Percentiles rank a stretch among this genome's conserved stretches.
These are phyloP conservation scores for Rafetus swinhoei DNA, from an alignment of 2,113 vertebrate species.

Conservation along the genomic window DNA sequence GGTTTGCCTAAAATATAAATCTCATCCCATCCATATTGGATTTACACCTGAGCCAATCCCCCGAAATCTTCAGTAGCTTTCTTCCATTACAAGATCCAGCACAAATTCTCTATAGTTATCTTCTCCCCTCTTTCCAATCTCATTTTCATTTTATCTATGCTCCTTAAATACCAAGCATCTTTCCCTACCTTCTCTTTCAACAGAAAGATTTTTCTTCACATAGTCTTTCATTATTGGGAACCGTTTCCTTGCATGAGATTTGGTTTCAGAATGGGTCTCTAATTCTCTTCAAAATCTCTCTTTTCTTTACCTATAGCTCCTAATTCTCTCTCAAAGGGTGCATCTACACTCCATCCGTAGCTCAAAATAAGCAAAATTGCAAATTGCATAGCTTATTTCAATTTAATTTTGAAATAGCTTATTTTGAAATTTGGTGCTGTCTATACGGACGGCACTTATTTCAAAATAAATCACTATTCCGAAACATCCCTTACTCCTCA, in stretches of 20 bases:
- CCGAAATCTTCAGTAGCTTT: background rate
- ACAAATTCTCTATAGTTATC: too few relatives aligned
- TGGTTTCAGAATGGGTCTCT: background rate
- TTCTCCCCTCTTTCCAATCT: background rate
- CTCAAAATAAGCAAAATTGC: too few relatives aligned
- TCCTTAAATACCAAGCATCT: background rate
- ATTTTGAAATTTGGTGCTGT: too few relatives aligned
- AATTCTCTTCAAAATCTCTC: too few relatives aligned
- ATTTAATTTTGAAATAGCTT: too few relatives aligned
- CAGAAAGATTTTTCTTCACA: background rate
- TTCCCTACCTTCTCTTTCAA: background rate
- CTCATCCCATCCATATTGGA: background rate
- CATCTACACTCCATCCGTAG: too few relatives aligned
- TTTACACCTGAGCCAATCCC: too few relatives aligned
- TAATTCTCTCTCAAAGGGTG: background rate
- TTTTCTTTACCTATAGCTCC: background rate
- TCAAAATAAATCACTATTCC: too few relatives aligned
- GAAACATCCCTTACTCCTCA: too few relatives aligned
- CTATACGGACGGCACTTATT: too few relatives aligned
- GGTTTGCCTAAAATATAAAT: background rate
- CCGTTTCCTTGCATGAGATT: background rate
- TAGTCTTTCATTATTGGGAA: background rate
- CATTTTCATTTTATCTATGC: background rate
- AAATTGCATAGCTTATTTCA: too few relatives aligned
- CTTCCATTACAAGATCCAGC: background rate